Percentiles rank a stretch among this genome's conserved stretches.
Evolutionary conservation across 2,797 vertebrate species (phyloP).

Genomic region (Phylloscopus collybita): DNA sequence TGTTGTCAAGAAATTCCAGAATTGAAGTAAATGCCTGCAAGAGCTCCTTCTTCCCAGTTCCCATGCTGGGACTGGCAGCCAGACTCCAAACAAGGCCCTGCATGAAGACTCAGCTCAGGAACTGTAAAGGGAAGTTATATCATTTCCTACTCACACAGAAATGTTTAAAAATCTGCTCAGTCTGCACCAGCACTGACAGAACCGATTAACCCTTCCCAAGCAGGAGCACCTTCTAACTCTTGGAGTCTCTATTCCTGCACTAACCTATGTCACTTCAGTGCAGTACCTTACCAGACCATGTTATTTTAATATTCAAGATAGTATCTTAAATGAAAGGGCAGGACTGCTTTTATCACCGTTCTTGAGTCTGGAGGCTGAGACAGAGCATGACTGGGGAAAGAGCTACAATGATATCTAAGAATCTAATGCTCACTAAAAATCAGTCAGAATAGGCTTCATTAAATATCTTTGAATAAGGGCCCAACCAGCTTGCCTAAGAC

Average conservation of each 20-base stretch:
- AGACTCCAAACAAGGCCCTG: neutral
- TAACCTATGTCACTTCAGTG: neutral
- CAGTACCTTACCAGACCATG: neutral
- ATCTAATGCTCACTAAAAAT: neutral
- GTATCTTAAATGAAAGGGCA: neutral
- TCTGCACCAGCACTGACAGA: neutral
- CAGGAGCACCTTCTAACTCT: neutral
- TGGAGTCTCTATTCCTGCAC: neutral
- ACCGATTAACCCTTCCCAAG: neutral
- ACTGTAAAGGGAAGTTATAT: neutral
- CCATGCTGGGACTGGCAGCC: neutral
- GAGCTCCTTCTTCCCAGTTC: neutral
- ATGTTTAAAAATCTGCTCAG: neutral
- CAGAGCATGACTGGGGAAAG: neutral
- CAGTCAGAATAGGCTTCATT: conserved; percentile 6
- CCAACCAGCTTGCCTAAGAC: conserved; percentile 9
- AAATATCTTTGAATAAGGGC: neutral
- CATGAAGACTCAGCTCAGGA: neutral
- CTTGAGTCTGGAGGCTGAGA: neutral
- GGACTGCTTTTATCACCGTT: neutral
- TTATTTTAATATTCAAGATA: neutral
- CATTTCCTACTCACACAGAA: neutral
- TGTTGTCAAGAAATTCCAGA: neutral
- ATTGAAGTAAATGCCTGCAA: neutral
- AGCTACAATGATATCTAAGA: neutral